Evolutionary conservation across 2,797 vertebrate species (phyloP).

Genomic region (Martes flavigula): DNA sequence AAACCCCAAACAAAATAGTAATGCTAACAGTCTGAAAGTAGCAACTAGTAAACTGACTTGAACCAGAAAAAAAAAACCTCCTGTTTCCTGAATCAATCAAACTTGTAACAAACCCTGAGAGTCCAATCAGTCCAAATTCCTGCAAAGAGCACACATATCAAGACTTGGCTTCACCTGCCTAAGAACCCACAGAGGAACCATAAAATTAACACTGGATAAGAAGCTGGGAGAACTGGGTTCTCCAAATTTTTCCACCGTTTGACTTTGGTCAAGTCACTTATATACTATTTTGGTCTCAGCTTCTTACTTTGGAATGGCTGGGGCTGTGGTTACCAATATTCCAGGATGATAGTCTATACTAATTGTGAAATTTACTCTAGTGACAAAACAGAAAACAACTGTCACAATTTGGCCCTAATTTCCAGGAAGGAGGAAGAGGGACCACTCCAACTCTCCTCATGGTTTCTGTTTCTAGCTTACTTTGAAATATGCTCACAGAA

Average conservation of each 20-base stretch:
- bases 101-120: slow-evolving; percentile 16
- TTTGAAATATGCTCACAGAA: slow-evolving; percentile 54
- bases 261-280: slow-evolving; percentile 35
- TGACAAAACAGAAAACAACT: slow-evolving; percentile 11
- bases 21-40: slow-evolving; percentile 50
- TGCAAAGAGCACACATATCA: slow-evolving; percentile 1
- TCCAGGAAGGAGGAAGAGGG: slow-evolving; percentile 23
- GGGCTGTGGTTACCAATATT: not conserved
- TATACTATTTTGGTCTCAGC: not conserved
- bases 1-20: slow-evolving; percentile 59
- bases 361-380: slow-evolving; percentile 32
- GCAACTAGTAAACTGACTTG: slow-evolving; percentile 30
- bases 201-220: not conserved
- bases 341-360: not conserved
- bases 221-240: not conserved
- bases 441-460: not conserved
- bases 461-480: slow-evolving; percentile 50
- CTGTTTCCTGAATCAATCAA: slow-evolving; percentile 39
- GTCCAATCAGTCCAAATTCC: not conserved
- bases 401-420: slow-evolving; percentile 4
- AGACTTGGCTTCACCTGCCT: slow-evolving; percentile 19
- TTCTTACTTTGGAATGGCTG: slow-evolving; percentile 40
- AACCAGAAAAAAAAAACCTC: slow-evolving; percentile 32
- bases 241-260: not conserved
- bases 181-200: not conserved